Base-by-base conservation (phyloP, 2,113 vertebrate species). In the Cyprinodon brontotheroides region DNA sequence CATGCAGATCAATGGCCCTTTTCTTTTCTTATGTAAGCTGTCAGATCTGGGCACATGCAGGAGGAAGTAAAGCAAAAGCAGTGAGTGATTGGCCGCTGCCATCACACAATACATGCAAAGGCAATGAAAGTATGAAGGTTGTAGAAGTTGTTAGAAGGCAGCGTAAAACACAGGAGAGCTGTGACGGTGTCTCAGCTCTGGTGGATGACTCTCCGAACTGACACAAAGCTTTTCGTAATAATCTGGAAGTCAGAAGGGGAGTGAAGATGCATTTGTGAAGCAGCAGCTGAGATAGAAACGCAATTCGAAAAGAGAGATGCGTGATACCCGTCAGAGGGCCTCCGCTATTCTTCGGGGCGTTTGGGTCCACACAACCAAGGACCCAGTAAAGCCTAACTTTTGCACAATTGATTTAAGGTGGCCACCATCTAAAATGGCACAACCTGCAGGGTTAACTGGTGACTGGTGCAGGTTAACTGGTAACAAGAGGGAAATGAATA, bases 21-120 rank as follows among this genome's bases (percentile, higher is more conserved):
- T 92, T 88, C 73, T 89, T 78, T 75, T 61, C 77, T 91, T 89
- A 91, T 85, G 72, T 88, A 92, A 92, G 81, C 69, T 71, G 68
- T 17, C 41, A 41, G 75, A 59, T 50, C 38, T 4, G n/a, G 61
- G 57, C 11, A 37, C 72, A 74, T 65, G 79, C 70, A 78, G 57
- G n/a, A 88, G 65, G 76, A 83, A 64, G 50, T 72, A 15, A 59
- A 77, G 68, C 73, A 64, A 47, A 47, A 66, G 84, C 83, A 29
- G 80, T 73, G 61, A 74, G 61, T 78, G 40, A 68, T 63, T 72
- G 60, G 82, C 65, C 69, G 79, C 3, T 20, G 74, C 11, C 57
- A n/a, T n/a, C n/a, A n/a, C n/a, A n/a, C n/a, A n/a, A n/a, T n/a
- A n/a, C 4, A 3, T 74, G 77, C 43, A 53, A 14, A 8, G 4